phyloP scores from a whole-genome alignment of 2,797 vertebrate species.

The Sylvilagus floridanus region DNA sequence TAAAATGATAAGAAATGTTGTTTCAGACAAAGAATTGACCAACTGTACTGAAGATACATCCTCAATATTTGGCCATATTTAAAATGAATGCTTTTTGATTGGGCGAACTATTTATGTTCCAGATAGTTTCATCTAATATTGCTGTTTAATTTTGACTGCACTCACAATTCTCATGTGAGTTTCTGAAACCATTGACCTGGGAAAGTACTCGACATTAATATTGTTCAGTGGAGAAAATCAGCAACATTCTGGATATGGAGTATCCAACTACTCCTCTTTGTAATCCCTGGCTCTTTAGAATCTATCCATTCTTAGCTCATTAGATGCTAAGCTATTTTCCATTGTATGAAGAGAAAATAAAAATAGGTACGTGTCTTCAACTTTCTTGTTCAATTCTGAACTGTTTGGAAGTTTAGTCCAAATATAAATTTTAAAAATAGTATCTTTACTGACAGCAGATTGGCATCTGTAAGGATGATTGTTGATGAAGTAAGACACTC shows the following conservation, averaged over 20 bases:
- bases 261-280: background rate
- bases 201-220: background rate
- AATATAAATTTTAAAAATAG: background rate
- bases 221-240: constrained; percentile 2
- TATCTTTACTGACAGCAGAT: background rate
- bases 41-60: background rate
- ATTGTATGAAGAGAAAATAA: constrained; percentile 31
- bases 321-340: background rate
- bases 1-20: background rate
- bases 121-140: constrained; percentile 11
- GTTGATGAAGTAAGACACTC: background rate
- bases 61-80: constrained; percentile 29
- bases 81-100: constrained; percentile 39
- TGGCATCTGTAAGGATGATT: background rate
- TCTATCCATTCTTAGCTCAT: background rate
- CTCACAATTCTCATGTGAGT: background rate
- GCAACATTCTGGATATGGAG: background rate
- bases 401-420: background rate
- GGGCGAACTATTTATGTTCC: background rate
- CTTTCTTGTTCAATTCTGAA: background rate
- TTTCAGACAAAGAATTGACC: constrained; percentile 21
- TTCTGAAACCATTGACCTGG: background rate
- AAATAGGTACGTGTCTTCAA: background rate
- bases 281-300: constrained; percentile 1
- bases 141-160: background rate